Conservation (phyloP, 2,797 vertebrate species). For the Champsocephalus esox region DNA sequence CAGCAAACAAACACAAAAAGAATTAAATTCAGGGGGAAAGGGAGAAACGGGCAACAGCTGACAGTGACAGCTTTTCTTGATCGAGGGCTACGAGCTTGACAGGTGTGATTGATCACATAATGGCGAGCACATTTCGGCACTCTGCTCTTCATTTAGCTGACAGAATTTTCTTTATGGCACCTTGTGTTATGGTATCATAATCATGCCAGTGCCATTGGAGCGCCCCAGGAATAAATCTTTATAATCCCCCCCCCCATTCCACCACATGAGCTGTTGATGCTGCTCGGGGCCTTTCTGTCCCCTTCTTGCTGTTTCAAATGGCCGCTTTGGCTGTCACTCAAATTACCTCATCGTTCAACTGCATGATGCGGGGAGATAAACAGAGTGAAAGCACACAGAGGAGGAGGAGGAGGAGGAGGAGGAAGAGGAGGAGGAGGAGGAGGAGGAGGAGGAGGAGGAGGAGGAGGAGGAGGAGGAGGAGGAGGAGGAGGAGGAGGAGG, state of each 20-base stretch:
- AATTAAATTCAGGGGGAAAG: constrained; percentile 14
- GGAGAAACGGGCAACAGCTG: constrained; percentile 45
- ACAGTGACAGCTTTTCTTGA: constrained; percentile 71
- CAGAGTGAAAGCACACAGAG: neutral
- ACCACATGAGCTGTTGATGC: constrained; percentile 10
- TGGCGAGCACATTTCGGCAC: constrained; percentile 56
- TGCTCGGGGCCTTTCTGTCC: constrained; percentile 16
- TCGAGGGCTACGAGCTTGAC: constrained; percentile 56
- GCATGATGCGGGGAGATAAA: neutral
- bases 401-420: neutral
- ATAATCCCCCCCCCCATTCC: constrained; percentile 24
- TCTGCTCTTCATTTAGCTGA: constrained; percentile 79
- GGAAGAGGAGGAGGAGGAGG: no score
- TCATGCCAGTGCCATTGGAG: constrained; percentile 55
- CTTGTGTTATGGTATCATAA: constrained; percentile 81
- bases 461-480: neutral
- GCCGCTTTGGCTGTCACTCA: constrained; percentile 48
- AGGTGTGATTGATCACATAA: constrained; percentile 76
- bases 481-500: neutral
- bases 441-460: no score
- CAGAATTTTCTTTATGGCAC: constrained; percentile 78
- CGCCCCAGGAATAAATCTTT: constrained; percentile 69
- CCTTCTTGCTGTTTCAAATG: constrained; percentile 45
- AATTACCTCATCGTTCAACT: constrained; percentile 47
- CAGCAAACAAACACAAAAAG: neutral